Evolutionary conservation across 2,888 invertebrate genomes (phyloP), one percentile per base, ranked within the genome.

Genomic region (Timema podura): DNA sequence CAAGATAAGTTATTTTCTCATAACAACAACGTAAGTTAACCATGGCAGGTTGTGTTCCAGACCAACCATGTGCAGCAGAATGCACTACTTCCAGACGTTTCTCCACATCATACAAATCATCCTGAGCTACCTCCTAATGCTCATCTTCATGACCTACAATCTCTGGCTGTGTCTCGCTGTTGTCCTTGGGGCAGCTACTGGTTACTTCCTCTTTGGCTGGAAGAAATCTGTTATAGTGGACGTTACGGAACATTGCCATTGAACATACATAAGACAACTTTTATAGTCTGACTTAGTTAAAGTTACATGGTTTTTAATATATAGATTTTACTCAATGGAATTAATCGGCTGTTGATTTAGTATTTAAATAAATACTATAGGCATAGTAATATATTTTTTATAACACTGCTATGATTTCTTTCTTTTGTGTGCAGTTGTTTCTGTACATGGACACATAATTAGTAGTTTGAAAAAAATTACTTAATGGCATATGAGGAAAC

Each of bases 91-190:
- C 81, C 96, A 97, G 83, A 96, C 96, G 15, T 82, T 90, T 66
- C 87, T 97, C 16, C 96, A 97, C 80, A 89, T 95, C 73, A 78
- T 96, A 30, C 96, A 96, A 83, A 93, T 97, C 78, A 87, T 94
- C 71, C 84, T 96, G 73, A 94, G 95, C 76, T 96, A 97, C 82
- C 90, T 96, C 82, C 86, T 97, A 67, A 97, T 97, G 97, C 84
- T 97, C 80, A 93, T 96, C 76, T 96, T 97, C 81, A 97, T 97
- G 97, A 96, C 96, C 0, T 97, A 95, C 86, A 97, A 97, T 80
- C 89, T 91, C 16, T 97, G 95, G 94, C 85, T 98, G 71, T 96
- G 96, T 80, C 80, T 93, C 65, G 93, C 95, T 0, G 93, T 96
- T 0, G 91, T 95, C 0, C 79, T 93, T 10, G 97, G 97, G 59